These are phyloP conservation scores for Dicrostonyx torquatus DNA, from an alignment of 2,797 vertebrate species.

Conservation along the genomic window DNA sequence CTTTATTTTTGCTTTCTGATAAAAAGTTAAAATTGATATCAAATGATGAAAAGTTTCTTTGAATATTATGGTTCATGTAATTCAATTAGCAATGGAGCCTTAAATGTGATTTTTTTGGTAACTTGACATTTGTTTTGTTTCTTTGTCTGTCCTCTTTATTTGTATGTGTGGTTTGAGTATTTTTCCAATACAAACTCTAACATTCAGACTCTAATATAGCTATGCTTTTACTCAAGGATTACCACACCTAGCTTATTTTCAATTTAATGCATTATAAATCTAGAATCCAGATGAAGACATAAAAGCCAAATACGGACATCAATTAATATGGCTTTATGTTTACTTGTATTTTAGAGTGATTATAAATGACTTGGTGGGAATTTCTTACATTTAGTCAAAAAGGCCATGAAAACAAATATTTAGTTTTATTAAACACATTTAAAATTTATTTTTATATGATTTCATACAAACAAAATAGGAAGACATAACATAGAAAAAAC, in stretches of 20 bases:
- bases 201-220: background rate
- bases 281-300: conserved; percentile 10
- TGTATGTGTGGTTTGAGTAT: background rate
- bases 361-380: background rate
- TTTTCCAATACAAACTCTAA: background rate
- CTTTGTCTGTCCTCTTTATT: background rate
- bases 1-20: background rate
- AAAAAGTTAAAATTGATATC: background rate
- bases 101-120: background rate
- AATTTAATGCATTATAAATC: conserved; percentile 61
- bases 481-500: background rate
- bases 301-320: background rate
- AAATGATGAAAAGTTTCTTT: background rate
- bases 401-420: conserved; percentile 43
- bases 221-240: background rate
- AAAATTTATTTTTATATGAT: background rate
- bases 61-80: background rate
- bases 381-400: conserved; percentile 12
- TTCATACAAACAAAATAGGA: background rate
- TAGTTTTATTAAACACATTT: background rate
- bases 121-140: background rate
- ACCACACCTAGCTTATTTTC: background rate
- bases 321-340: conserved; percentile 26
- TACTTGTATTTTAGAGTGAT: conserved; percentile 18
- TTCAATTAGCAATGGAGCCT: conserved; percentile 40